A percentile compares a stretch with the other conserved stretches of the same genome.
These are phyloP conservation scores for Pristionchus exspectatus DNA, from an alignment of 2,888 invertebrate genomes.

Conservation along the genomic window DNA sequence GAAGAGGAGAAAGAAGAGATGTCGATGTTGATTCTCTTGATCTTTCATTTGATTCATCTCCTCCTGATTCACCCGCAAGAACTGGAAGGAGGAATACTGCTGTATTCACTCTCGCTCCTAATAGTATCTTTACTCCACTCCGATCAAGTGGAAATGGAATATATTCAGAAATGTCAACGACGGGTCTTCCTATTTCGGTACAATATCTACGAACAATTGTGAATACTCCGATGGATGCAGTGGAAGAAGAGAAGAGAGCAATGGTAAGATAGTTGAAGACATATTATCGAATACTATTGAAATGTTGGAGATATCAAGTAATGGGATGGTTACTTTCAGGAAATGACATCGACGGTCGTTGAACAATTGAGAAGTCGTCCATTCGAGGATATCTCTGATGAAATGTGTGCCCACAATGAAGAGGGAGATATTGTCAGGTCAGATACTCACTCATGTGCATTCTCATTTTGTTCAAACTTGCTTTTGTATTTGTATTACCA, in stretches of 20 bases:
- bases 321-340: slow-evolving; percentile 52
- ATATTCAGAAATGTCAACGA: neutral
- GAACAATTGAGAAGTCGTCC: slow-evolving; percentile 63
- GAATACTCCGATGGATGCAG: slow-evolving; percentile 68
- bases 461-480: neutral
- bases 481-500: neutral
- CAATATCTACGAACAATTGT: slow-evolving; percentile 66
- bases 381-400: slow-evolving; percentile 61
- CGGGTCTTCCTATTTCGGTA: slow-evolving; percentile 65
- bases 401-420: slow-evolving; percentile 51
- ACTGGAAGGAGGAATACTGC: slow-evolving; percentile 70
- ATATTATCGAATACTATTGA: neutral
- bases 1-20: slow-evolving; percentile 32
- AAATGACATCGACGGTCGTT: slow-evolving; percentile 61
- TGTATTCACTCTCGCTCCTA: slow-evolving; percentile 63
- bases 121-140: slow-evolving; percentile 15
- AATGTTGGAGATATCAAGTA: neutral
- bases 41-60: slow-evolving; percentile 75
- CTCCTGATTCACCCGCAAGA: slow-evolving; percentile 64
- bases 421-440: slow-evolving; percentile 53
- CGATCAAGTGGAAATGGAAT: neutral
- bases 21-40: slow-evolving; percentile 69
- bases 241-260: slow-evolving; percentile 72
- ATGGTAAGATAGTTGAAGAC: slow-evolving; percentile 58
- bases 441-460: neutral